Conservation (phyloP, 1,140 invertebrate genomes). For the Hetaerina americana region DNA sequence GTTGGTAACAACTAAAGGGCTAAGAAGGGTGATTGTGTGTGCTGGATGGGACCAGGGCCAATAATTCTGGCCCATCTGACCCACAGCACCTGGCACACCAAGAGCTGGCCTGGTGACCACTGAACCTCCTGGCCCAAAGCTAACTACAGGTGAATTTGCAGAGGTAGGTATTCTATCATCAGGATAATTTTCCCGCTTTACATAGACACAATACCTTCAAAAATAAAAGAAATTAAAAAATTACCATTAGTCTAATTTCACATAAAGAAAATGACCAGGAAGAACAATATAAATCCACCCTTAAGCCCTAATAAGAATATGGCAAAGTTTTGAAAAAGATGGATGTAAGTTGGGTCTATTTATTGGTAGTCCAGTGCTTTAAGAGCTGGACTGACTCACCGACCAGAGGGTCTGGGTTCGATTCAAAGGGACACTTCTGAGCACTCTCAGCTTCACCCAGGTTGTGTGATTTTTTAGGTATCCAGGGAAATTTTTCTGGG, state of each 20-base stretch:
- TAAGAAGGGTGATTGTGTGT: slow-evolving; percentile 70
- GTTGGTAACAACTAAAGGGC: slow-evolving; percentile 64
- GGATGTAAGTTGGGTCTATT: too few relatives aligned
- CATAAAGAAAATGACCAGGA: not conserved
- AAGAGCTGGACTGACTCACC: too few relatives aligned
- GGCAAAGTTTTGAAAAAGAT: too few relatives aligned
- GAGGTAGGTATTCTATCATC: slow-evolving; percentile 30
- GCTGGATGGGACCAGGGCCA: slow-evolving; percentile 47
- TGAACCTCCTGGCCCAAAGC: not conserved
- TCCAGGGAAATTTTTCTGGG: too few relatives aligned
- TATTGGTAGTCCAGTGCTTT: too few relatives aligned
- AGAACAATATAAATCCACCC: not conserved
- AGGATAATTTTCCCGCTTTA: slow-evolving; percentile 69
- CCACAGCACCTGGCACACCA: slow-evolving; percentile 4
- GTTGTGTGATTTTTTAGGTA: too few relatives aligned
- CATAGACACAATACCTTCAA: slow-evolving; percentile 61
- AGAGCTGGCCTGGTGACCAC: slow-evolving; percentile 20
- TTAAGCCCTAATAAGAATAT: not conserved
- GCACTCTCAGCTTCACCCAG: too few relatives aligned
- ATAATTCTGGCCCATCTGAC: slow-evolving; percentile 3
- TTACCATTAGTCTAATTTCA: not conserved
- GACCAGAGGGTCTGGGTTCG: too few relatives aligned
- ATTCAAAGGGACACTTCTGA: too few relatives aligned
- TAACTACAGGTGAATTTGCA: not conserved
- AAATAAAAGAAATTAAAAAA: not conserved